A percentile compares a stretch with the other conserved stretches of the same genome.
phyloP scores from a whole-genome alignment of 2,888 invertebrate species.

The Eristalinus sepulchralis region DNA sequence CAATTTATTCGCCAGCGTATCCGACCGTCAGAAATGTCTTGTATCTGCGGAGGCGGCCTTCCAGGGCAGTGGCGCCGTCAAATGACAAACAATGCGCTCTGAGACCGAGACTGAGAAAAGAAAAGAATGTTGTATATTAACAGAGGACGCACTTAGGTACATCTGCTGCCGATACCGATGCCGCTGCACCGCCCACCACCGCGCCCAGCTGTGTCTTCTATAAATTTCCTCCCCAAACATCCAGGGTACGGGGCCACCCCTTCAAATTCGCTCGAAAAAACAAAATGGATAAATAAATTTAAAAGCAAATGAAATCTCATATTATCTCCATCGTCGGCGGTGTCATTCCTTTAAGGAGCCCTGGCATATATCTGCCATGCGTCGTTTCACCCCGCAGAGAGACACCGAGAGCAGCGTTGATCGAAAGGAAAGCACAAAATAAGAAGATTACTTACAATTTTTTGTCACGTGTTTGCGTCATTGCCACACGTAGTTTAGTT shows the following conservation, averaged over 20 bases:
- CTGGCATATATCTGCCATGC: not conserved
- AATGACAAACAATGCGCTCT: conserved; percentile 37
- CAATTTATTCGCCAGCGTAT: conserved; percentile 41
- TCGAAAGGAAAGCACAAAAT: conserved; percentile 23
- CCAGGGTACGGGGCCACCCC: not conserved
- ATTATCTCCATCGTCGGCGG: conserved; percentile 19
- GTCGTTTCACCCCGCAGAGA: not conserved
- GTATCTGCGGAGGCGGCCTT: too few relatives aligned
- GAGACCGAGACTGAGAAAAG: not conserved
- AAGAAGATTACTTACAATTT: conserved; percentile 72
- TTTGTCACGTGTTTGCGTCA: conserved; percentile 80
- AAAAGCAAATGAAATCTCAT: conserved; percentile 53
- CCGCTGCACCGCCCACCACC: conserved; percentile 9
- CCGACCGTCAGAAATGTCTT: conserved; percentile 22
- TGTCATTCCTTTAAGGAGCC: not conserved
- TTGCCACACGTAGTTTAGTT: conserved; percentile 79
- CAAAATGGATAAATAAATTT: conserved; percentile 32
- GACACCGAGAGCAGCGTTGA: conserved; percentile 1
- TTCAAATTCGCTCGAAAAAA: not conserved
- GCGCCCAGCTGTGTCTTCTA: conserved; percentile 54
- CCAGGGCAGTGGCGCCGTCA: not conserved
- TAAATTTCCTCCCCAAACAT: conserved; percentile 46
- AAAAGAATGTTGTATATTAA: conserved; percentile 16
- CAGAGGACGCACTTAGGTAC: conserved; percentile 42
- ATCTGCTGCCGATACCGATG: conserved; percentile 54